A percentile compares a stretch with the other conserved stretches of the same genome.
Conservation (phyloP, 1,140 invertebrate genomes). For the Meteorus sp. region DNA sequence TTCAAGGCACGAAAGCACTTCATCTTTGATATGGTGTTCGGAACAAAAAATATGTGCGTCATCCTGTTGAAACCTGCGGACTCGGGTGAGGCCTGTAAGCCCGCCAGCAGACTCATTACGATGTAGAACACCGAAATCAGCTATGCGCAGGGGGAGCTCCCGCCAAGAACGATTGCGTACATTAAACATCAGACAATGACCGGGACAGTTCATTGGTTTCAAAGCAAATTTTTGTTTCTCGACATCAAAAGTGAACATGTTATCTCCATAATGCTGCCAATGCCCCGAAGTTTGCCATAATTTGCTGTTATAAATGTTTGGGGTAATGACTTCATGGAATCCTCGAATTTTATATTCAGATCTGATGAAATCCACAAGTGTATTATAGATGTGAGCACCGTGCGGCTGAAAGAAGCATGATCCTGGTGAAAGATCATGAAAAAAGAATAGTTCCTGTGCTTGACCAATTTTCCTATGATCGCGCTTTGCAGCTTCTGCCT, state of each 20-base stretch:
- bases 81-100: conserved; percentile 91
- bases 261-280: conserved; percentile 98
- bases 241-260: conserved; percentile 96
- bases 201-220: conserved; percentile 99
- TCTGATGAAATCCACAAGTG: conserved; percentile 84
- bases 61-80: conserved; percentile 97
- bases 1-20: conserved; percentile 81
- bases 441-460: conserved; percentile 98
- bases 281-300: conserved; percentile 98
- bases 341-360: conserved; percentile 90
- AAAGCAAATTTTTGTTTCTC: conserved; percentile 98
- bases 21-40: conserved; percentile 83
- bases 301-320: conserved; percentile 97
- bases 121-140: conserved; percentile 98
- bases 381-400: conserved; percentile 97
- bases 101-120: conserved; percentile 96
- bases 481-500: conserved; percentile 97
- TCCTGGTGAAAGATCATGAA: conserved; percentile 97
- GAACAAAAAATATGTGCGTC: conserved; percentile 99
- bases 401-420: conserved; percentile 98
- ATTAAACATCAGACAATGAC: conserved; percentile 79
- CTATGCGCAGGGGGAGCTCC: conserved; percentile 91
- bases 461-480: conserved; percentile 95
- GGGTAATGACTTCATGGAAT: conserved; percentile 95
- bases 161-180: conserved; percentile 83